Conservation (phyloP, 2,888 invertebrate species). For the Rhopalosiphum nymphaeae region DNA sequence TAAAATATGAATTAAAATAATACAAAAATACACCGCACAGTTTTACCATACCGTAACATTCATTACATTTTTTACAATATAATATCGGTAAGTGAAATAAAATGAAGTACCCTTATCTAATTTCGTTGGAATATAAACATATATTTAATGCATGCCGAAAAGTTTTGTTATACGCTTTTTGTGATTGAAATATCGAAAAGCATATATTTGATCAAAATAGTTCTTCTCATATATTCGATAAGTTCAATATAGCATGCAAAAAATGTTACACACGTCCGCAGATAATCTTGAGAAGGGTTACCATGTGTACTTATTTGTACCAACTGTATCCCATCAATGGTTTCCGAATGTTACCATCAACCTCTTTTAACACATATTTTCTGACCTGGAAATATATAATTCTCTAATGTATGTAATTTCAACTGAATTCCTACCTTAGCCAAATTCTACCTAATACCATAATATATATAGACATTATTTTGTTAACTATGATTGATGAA, state of each 20-base stretch:
- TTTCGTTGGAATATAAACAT: background rate
- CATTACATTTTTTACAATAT: background rate
- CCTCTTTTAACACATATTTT: background rate
- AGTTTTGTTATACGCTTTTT: background rate
- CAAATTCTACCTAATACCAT: background rate
- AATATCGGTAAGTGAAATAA: background rate
- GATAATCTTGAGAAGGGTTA: slow-evolving; percentile 3
- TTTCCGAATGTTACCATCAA: background rate
- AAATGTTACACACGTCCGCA: background rate
- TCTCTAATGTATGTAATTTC: background rate
- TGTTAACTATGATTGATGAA: background rate
- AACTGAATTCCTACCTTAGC: background rate
- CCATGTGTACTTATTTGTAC: background rate
- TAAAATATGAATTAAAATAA: background rate
- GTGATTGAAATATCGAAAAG: background rate
- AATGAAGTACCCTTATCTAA: background rate
- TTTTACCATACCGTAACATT: background rate
- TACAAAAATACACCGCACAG: background rate
- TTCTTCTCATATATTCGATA: background rate
- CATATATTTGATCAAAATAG: background rate
- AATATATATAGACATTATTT: background rate
- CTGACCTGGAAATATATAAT: background rate
- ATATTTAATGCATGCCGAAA: background rate
- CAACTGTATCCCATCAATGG: background rate
- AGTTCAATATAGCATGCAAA: background rate